Conservation (phyloP, 1,140 invertebrate genomes). For the Gryllus bimaculatus region DNA sequence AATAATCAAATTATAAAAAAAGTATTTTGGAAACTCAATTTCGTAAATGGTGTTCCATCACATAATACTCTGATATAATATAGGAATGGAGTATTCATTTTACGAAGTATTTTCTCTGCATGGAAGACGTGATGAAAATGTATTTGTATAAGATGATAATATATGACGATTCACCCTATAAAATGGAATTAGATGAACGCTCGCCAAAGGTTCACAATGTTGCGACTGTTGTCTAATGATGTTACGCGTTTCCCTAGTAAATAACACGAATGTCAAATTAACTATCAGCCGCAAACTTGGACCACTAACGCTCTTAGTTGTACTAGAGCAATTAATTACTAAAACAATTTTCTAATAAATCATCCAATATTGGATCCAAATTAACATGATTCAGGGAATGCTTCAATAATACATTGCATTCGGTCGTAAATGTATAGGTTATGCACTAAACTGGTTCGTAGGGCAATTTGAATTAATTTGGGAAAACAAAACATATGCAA, state of each 20-base stretch:
- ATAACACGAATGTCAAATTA: not conserved
- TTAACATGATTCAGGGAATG: not conserved
- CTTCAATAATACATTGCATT: not conserved
- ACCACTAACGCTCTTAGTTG: not conserved
- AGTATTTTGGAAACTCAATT: no score
- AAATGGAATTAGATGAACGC: no score
- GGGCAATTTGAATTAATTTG: not conserved
- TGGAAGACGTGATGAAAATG: no score
- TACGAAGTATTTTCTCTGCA: no score
- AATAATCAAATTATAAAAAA: no score
- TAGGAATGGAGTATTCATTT: no score
- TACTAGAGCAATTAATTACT: not conserved
- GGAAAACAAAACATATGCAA: not conserved
- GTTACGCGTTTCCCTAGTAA: not conserved
- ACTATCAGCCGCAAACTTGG: not conserved
- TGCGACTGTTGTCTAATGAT: no score
- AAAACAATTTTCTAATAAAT: not conserved
- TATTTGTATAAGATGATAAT: no score
- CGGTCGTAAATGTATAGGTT: not conserved
- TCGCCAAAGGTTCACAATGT: no score
- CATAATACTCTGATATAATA: no score
- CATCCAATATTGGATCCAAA: not conserved
- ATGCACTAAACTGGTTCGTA: not conserved
- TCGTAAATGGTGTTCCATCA: no score
- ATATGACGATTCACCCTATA: no score